Conservation (phyloP, 2,113 vertebrate species). For the Passer domesticus region DNA sequence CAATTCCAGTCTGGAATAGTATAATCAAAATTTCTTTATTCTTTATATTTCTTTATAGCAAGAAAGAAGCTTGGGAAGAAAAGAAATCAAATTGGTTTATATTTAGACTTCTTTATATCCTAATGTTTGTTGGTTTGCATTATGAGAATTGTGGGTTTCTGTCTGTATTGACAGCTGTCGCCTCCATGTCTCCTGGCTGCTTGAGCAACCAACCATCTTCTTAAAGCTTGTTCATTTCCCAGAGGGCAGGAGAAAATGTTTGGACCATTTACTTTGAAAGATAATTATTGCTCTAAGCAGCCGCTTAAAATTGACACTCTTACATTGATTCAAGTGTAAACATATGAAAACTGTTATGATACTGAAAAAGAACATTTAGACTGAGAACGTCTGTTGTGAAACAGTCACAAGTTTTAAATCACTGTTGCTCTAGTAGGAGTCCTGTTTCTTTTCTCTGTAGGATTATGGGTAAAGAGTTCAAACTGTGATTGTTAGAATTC, state of each 20-base stretch:
- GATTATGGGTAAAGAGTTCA: not conserved
- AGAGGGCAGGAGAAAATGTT: not conserved
- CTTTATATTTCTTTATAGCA: no score
- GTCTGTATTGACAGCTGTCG: not conserved
- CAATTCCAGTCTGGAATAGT: not conserved
- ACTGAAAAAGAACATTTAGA: not conserved
- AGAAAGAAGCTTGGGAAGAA: not conserved
- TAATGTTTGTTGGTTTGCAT: not conserved
- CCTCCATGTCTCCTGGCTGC: not conserved
- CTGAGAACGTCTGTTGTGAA: not conserved
- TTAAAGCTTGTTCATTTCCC: not conserved
- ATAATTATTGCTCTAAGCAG: slow-evolving; percentile 26
- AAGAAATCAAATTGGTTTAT: not conserved
- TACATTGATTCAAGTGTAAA: not conserved
- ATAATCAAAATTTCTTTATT: not conserved
- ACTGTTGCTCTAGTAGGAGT: not conserved
- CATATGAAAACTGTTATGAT: not conserved
- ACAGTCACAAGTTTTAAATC: not conserved
- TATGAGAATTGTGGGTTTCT: not conserved
- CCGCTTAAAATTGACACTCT: not conserved
- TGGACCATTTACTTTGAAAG: not conserved
- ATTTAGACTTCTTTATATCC: not conserved
- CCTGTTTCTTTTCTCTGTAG: not conserved
- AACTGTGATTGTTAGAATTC: not conserved
- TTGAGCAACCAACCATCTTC: not conserved